A percentile compares a stretch with the other conserved stretches of the same genome.
These are phyloP conservation scores for Thysanoteuthis rhombus DNA, from an alignment of 2,888 invertebrate species.

Conservation along the genomic window DNA sequence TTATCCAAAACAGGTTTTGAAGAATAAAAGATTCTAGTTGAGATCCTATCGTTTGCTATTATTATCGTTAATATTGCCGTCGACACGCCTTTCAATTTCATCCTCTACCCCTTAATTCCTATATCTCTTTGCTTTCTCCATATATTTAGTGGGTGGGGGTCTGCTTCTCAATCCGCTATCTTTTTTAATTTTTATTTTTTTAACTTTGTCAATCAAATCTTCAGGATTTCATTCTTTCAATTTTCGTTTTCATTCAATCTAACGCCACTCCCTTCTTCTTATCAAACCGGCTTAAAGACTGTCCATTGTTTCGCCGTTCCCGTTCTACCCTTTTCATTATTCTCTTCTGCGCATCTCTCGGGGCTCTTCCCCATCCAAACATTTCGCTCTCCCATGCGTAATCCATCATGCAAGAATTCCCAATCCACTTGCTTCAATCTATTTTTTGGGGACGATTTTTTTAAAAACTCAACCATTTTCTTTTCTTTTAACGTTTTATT, in stretches of 20 bases:
- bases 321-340: background rate
- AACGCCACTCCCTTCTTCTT: background rate
- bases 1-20: no score
- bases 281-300: background rate
- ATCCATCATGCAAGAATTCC: background rate
- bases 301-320: background rate
- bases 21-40: no score
- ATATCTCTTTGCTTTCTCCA: background rate
- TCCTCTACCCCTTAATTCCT: background rate
- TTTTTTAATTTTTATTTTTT: no score
- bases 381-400: background rate
- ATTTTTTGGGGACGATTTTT: background rate
- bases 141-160: background rate
- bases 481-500: background rate
- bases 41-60: no score
- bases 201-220: background rate
- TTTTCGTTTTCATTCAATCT: background rate
- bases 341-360: background rate
- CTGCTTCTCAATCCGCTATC: background rate
- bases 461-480: background rate
- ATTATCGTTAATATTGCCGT: background rate
- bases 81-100: background rate
- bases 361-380: background rate
- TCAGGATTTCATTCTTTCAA: background rate
- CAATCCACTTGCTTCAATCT: background rate